Base-by-base conservation (phyloP, 1,140 invertebrate species). In the Colletes gigas region DNA sequence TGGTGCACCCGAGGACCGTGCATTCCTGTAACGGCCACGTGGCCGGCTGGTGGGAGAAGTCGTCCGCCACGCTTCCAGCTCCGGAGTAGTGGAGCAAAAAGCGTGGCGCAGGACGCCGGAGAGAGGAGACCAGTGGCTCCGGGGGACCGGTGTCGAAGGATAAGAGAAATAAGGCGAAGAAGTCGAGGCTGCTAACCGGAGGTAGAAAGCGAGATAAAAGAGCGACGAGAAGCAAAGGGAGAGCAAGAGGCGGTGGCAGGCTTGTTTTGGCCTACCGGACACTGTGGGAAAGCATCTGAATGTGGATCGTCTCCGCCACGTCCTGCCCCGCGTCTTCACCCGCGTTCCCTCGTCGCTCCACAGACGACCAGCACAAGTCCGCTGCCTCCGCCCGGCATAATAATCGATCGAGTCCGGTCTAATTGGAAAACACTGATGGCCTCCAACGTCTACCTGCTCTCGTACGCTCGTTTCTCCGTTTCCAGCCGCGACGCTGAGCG, bases 221-320 rank as follows among this genome's bases (percentile, higher is more conserved):
- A 60, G 7, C 3, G 3, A 15, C 73, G 17, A 9, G 47, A 59
- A 50, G 30, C 15, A 19, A n/a, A 68, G 52, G 82, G 78, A 82
- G 68, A 60, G 47, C 41, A 65, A 70, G 74, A 66, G 69, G 68
- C 52, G 57, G 50, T 41, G 73, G 83, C 71, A 80, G 70, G 73
- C 87, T 84, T 63, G 85, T 85, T 87, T 87, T 70, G 81, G 84
- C 82, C 88, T 88, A 90, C 89, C 85, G 89, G 90, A 90, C 90
- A 91, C 91, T 92, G 91, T 92, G 92, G 91, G 91, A 92, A 92
- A 90, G 72, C 81, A 88, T 89, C 86, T 86, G 86, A 89, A 90
- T 89, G 87, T 85, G 85, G 68, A 83, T 84, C 84, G 75, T 78
- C 68, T 55, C 55, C 47, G 6, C 15, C 39, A 47, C 68, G 5